Conservation (phyloP, 2,113 vertebrate genomes). For the Okapia johnstoni region DNA sequence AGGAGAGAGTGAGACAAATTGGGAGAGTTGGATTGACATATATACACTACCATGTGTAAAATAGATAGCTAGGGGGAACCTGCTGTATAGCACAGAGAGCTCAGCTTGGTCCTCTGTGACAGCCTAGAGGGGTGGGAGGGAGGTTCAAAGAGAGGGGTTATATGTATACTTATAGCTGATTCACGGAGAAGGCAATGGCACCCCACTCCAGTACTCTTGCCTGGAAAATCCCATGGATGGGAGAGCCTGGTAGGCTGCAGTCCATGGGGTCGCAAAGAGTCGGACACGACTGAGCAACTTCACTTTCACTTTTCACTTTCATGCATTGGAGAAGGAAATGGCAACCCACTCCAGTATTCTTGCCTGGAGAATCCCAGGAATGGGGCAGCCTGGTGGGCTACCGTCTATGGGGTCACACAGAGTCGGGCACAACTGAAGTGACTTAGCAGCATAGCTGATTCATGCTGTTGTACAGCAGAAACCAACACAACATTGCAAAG, state of each 20-base stretch:
- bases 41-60: neutral
- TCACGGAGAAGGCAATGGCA: neutral
- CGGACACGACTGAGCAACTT: no score
- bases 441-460: neutral
- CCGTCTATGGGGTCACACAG: no score
- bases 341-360: no score
- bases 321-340: no score
- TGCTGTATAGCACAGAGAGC: neutral
- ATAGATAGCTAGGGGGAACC: neutral
- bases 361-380: no score
- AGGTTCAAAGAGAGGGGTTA: neutral
- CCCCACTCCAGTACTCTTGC: no score
- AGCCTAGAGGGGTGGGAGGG: neutral
- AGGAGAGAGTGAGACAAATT: neutral
- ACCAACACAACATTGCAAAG: neutral
- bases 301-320: no score
- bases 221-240: no score
- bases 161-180: neutral
- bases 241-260: no score
- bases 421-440: no score
- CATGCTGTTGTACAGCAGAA: neutral
- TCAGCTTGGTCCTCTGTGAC: neutral
- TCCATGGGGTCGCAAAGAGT: no score
- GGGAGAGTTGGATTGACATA: neutral
- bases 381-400: no score